phyloP scores from a whole-genome alignment of 2,113 vertebrate genomes.

The Spermophilus dauricus region DNA sequence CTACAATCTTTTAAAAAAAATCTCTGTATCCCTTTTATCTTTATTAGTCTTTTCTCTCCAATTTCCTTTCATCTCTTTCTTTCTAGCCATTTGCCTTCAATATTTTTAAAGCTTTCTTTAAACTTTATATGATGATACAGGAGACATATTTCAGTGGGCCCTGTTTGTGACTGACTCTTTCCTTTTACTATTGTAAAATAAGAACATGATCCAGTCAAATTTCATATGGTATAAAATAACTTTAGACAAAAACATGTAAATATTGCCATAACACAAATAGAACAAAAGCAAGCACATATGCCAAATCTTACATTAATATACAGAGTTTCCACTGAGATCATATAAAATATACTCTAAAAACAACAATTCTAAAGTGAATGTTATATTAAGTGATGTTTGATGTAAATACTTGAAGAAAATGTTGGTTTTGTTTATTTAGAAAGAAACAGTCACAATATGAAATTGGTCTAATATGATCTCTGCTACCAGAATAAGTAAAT shows the following conservation, averaged over 20 bases:
- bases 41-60: constrained; percentile 16
- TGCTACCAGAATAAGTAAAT: constrained; percentile 36
- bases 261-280: constrained; percentile 45
- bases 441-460: constrained; percentile 25
- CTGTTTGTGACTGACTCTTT: constrained; percentile 46
- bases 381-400: constrained; percentile 4
- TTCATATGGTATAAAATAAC: constrained; percentile 54
- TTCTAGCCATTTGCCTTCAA: constrained; percentile 57
- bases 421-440: constrained; percentile 55
- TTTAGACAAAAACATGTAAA: constrained; percentile 1
- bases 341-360: constrained; percentile 26
- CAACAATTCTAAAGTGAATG: constrained; percentile 14
- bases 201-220: constrained; percentile 26
- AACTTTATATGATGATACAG: background rate
- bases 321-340: background rate
- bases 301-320: background rate
- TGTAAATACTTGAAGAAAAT: constrained; percentile 16
- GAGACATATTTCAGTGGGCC: constrained; percentile 30
- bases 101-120: constrained; percentile 33
- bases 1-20: background rate
- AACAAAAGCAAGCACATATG: background rate
- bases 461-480: background rate
- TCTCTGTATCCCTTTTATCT: constrained; percentile 6
- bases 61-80: constrained; percentile 66
- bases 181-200: constrained; percentile 61